Percentiles rank a stretch among this genome's conserved stretches.
Evolutionary conservation across 2,888 invertebrate genomes (phyloP).

Genomic region (Chymomyza fuscimana): DNA sequence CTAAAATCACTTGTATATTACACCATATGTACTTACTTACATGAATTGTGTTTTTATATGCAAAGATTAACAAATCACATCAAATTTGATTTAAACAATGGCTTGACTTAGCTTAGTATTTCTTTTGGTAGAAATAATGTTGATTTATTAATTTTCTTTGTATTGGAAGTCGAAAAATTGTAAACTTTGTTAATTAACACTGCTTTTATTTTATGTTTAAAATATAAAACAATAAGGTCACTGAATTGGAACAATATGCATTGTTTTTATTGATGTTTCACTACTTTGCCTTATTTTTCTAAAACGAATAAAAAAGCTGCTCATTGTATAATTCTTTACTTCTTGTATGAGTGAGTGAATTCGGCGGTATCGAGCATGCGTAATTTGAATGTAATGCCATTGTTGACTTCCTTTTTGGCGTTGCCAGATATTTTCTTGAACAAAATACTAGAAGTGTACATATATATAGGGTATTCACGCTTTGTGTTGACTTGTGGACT

Average conservation of each 20-base stretch:
- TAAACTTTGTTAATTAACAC: neutral
- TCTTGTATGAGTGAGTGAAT: slow-evolving; percentile 20
- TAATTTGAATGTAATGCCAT: slow-evolving; percentile 4
- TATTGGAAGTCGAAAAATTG: neutral
- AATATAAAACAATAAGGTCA: neutral
- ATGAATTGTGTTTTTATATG: neutral
- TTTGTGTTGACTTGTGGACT: too few relatives aligned
- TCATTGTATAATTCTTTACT: slow-evolving; percentile 62
- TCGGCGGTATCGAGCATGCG: slow-evolving; percentile 29
- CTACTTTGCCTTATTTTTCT: neutral
- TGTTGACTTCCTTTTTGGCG: neutral
- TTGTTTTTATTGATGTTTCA: neutral
- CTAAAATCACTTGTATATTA: too few relatives aligned
- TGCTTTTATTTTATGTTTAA: neutral
- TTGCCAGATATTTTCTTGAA: neutral
- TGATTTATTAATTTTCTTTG: neutral
- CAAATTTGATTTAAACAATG: neutral
- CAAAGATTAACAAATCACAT: neutral
- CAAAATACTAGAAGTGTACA: too few relatives aligned
- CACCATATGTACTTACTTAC: neutral
- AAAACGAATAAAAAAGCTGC: slow-evolving; percentile 50
- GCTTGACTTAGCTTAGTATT: neutral
- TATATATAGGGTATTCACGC: too few relatives aligned
- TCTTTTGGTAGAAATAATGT: neutral
- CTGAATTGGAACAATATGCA: neutral